Base-by-base conservation (phyloP, 2,888 invertebrate species). In the Pycnomerus fuliginosus region DNA sequence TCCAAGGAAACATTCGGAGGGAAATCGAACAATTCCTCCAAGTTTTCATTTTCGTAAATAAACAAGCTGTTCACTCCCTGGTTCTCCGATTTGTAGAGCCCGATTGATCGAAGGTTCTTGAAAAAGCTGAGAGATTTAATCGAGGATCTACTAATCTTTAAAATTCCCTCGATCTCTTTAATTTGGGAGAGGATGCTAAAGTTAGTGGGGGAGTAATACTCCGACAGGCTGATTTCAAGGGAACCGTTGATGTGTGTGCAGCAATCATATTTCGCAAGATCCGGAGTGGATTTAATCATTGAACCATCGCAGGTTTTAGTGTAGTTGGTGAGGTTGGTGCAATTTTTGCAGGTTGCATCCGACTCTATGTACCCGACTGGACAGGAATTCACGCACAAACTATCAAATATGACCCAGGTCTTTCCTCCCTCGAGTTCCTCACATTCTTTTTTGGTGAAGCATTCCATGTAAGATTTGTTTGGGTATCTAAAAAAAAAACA, bases 231-330 rank as follows among this genome's bases (percentile, higher is more conserved):
- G 41, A 93, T 86, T 39, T 79, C 80, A 16, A 97, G 71, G 4
- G 83, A 82, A 0, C 91, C 90, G 23, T 84, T 80, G 13, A 97
- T 80, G 43, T 83, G 79, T 1, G 89, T 87, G 64, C 95, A 96
- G 7, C 83, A 86, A 31, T 78, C 79, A n/a, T n/a, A n/a, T n/a
- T n/a, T n/a, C n/a, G n/a, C n/a, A n/a, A n/a, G n/a, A n/a, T n/a
- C n/a, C n/a, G n/a, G n/a, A n/a, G n/a, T n/a, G n/a, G n/a, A n/a
- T n/a, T n/a, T n/a, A n/a, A n/a, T n/a, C n/a, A n/a, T n/a, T n/a
- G n/a, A n/a, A n/a, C n/a, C n/a, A n/a, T n/a, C n/a, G n/a, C n/a
- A n/a, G n/a, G n/a, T n/a, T n/a, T n/a, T n/a, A n/a, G n/a, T n/a
- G n/a, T n/a, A n/a, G n/a, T n/a, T n/a, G n/a, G n/a, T n/a, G n/a